Evolutionary conservation across 1,140 invertebrate genomes (phyloP).

Genomic region (Drosophila orena): DNA sequence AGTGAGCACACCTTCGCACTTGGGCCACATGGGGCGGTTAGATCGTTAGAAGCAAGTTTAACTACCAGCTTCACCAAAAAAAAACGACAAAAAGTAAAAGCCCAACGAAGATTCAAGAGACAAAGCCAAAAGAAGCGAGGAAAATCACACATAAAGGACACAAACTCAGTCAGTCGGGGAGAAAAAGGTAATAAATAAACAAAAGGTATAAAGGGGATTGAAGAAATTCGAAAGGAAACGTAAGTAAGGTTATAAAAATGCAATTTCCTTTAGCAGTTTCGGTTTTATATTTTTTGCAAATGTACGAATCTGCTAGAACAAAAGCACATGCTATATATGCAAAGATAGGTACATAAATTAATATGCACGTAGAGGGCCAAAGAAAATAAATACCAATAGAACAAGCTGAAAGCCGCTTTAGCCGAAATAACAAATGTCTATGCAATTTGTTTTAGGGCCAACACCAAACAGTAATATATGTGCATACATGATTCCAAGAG

Average conservation of each 20-base stretch:
- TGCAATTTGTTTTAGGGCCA: conserved; percentile 61
- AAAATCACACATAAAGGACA: conserved; percentile 7
- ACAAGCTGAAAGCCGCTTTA: conserved; percentile 42
- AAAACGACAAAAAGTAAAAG: conserved; percentile 22
- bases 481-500: conserved; percentile 13
- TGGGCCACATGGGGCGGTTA: conserved; percentile 24
- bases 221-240: conserved; percentile 49
- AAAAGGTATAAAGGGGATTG: conserved; percentile 69
- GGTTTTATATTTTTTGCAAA: neutral
- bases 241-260: conserved; percentile 51
- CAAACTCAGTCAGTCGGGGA: neutral
- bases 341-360: conserved; percentile 7
- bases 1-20: neutral
- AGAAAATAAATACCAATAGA: conserved; percentile 39
- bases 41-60: conserved; percentile 28
- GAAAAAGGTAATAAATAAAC: conserved; percentile 66
- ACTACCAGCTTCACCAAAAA: neutral
- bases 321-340: conserved; percentile 7
- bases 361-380: conserved; percentile 4
- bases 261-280: conserved; percentile 35
- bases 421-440: conserved; percentile 61
- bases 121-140: conserved; percentile 46
- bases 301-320: conserved; percentile 3
- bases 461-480: conserved; percentile 48
- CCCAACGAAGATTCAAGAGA: conserved; percentile 29